Conservation (phyloP, 2,797 vertebrate species). For the Schizopygopsis pylzovi region DNA sequence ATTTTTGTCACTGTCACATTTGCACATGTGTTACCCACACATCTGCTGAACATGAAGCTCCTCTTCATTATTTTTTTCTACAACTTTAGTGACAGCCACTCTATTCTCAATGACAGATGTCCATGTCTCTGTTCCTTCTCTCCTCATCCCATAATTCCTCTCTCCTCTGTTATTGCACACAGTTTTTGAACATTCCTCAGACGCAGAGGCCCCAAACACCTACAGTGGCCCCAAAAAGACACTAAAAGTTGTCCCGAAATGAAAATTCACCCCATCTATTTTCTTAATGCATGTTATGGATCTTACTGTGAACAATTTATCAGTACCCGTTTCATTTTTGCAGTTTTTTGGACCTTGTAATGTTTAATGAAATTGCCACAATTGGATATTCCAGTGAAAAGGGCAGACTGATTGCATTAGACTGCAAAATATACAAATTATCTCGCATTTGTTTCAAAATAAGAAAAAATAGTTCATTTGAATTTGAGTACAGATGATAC, state of each 20-base stretch:
- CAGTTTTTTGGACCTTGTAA: not conserved
- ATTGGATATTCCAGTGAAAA: not conserved
- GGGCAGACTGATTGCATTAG: not conserved
- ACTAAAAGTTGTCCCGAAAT: not conserved
- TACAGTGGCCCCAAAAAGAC: conserved; percentile 4
- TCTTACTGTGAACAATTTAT: not conserved
- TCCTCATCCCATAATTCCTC: conserved; percentile 22
- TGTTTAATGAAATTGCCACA: not conserved
- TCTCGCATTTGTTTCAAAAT: not conserved
- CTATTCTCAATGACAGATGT: not conserved
- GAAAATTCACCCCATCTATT: not conserved
- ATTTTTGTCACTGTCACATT: not conserved
- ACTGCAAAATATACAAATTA: not conserved
- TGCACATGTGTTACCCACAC: conserved; percentile 40
- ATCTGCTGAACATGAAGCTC: conserved; percentile 15
- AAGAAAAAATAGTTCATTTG: not conserved
- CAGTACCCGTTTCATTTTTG: not conserved
- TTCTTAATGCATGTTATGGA: not conserved
- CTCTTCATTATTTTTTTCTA: not conserved
- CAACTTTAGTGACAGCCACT: not conserved
- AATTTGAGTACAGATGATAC: not conserved
- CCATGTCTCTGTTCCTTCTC: conserved; percentile 13
- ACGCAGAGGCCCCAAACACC: not conserved
- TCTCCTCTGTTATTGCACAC: conserved; percentile 3
- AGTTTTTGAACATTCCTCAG: conserved; percentile 24